A percentile compares a stretch with the other conserved stretches of the same genome.
These are phyloP conservation scores for Petrocephalus schoutedeni DNA, from an alignment of 2,797 vertebrate species.

Conservation along the genomic window DNA sequence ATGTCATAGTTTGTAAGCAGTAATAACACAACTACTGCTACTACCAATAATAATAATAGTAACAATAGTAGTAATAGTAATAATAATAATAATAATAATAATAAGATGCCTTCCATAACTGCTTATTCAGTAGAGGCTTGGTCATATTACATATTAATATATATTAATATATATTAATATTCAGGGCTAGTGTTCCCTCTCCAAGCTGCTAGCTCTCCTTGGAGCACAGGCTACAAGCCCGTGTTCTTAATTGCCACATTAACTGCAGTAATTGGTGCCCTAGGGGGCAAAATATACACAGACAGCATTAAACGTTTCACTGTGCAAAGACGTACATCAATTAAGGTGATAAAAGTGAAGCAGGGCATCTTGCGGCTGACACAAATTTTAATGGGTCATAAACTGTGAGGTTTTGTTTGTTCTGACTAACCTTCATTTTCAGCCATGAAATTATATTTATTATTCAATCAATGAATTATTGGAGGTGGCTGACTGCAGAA, in stretches of 20 bases:
- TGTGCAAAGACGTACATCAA: not conserved
- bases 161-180: not conserved
- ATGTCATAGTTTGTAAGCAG: not conserved
- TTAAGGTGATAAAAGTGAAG: conserved; percentile 4
- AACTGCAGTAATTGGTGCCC: not conserved
- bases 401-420: not conserved
- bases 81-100: not conserved
- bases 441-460: not conserved
- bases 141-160: not conserved
- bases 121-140: not conserved
- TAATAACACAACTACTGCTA: no score
- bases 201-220: not conserved
- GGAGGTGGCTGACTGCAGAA: not conserved
- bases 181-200: not conserved
- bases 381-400: conserved; percentile 1
- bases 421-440: not conserved
- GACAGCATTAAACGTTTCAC: not conserved
- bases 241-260: conserved; percentile 3
- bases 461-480: not conserved
- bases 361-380: not conserved
- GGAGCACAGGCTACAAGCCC: not conserved
- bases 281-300: not conserved
- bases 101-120: not conserved
- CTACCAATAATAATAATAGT: not conserved
- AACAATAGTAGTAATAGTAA: no score